A percentile compares a stretch with the other conserved stretches of the same genome.
These are phyloP conservation scores for Drosophila ochracea DNA, from an alignment of 2,888 invertebrate genomes.

Conservation along the genomic window DNA sequence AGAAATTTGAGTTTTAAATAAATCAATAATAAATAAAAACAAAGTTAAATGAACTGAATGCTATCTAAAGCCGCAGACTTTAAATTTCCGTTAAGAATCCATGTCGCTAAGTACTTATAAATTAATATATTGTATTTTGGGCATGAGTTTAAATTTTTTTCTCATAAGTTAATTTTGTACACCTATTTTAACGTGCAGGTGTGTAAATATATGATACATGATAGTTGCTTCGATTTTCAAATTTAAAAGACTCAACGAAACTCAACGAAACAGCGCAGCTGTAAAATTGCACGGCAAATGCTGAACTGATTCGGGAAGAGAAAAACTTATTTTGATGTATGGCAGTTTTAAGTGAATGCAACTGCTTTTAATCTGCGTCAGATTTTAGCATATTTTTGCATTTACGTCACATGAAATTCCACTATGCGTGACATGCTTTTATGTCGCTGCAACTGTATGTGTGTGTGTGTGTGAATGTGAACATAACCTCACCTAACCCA, in stretches of 20 bases:
- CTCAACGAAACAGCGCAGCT: slow-evolving; percentile 11
- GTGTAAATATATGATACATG: background rate
- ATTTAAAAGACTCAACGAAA: slow-evolving; percentile 10
- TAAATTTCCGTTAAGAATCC: too few relatives aligned
- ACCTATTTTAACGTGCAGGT: background rate
- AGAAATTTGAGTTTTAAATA: too few relatives aligned
- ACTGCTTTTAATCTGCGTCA: slow-evolving; percentile 58
- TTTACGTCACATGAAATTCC: slow-evolving; percentile 76
- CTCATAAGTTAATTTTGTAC: background rate
- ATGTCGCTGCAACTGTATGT: slow-evolving; percentile 34
- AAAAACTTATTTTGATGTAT: slow-evolving; percentile 23
- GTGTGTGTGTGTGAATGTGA: slow-evolving; percentile 37
- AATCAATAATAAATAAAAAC: too few relatives aligned
- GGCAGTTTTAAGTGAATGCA: slow-evolving; percentile 41
- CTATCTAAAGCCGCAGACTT: too few relatives aligned
- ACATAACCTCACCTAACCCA: slow-evolving; percentile 71
- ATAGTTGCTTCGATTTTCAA: slow-evolving; percentile 25
- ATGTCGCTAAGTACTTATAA: background rate
- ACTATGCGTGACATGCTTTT: slow-evolving; percentile 77
- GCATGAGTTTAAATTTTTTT: background rate
- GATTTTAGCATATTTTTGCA: slow-evolving; percentile 76
- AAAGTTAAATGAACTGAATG: too few relatives aligned
- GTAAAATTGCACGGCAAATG: background rate
- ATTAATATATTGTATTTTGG: background rate
- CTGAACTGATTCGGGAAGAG: slow-evolving; percentile 13